Conservation (phyloP, 2,888 invertebrate species). For the Drosophila algonquin region DNA sequence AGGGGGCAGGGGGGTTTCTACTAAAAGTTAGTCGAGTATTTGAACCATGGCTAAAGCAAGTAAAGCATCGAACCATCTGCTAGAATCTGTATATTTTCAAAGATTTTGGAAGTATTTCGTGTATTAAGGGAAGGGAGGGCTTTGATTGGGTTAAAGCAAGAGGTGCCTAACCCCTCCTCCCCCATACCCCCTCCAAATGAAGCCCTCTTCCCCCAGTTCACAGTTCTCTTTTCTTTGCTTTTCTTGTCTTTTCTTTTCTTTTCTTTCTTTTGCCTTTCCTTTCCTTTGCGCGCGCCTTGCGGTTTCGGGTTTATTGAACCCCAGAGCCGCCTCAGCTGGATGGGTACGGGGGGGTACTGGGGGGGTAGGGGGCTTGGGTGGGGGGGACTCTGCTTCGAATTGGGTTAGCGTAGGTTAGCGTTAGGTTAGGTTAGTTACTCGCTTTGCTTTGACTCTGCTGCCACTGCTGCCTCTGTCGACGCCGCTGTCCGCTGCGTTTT, state of each 20-base stretch:
- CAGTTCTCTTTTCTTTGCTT: background rate
- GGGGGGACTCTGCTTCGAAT: slow-evolving; percentile 61
- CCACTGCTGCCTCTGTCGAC: slow-evolving; percentile 25
- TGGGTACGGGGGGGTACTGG: too few species aligned
- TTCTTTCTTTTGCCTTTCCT: too few species aligned
- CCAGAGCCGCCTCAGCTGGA: slow-evolving; percentile 8
- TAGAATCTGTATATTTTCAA: too few species aligned
- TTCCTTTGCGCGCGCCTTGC: slow-evolving; percentile 4
- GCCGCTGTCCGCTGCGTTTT: slow-evolving; percentile 44
- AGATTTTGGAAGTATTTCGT: too few species aligned
- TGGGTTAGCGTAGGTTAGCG: slow-evolving; percentile 78
- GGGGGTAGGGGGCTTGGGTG: slow-evolving; percentile 4
- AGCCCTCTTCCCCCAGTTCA: background rate
- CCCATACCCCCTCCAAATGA: background rate
- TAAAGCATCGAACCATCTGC: background rate
- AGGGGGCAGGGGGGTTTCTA: too few species aligned
- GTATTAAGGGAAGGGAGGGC: too few species aligned
- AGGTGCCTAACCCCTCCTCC: too few species aligned
- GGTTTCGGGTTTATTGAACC: slow-evolving; percentile 68
- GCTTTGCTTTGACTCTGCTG: slow-evolving; percentile 2
- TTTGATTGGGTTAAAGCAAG: too few species aligned
- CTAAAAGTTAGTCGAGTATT: too few species aligned
- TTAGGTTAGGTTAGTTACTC: slow-evolving; percentile 57
- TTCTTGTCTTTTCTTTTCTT: background rate
- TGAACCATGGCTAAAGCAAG: too few species aligned